phyloP scores from a whole-genome alignment of 2,888 invertebrate genomes.

The Chloromyia formosa region DNA sequence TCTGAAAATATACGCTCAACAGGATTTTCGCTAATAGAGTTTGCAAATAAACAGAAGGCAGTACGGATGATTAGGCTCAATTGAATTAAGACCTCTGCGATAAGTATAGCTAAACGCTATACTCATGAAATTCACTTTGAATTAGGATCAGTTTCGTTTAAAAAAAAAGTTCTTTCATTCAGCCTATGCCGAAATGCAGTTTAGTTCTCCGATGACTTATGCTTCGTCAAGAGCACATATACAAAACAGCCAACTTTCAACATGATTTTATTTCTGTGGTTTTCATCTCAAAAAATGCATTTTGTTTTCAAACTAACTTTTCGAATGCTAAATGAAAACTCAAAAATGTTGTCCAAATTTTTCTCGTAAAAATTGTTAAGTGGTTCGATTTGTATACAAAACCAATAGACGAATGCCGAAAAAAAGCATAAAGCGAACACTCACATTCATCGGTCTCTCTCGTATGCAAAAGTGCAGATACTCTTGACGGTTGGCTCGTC shows the following conservation, averaged over 20 bases:
- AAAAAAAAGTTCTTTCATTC: background rate
- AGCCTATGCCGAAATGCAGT: background rate
- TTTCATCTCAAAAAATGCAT: background rate
- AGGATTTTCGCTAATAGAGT: slow-evolving; percentile 3
- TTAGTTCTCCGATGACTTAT: background rate
- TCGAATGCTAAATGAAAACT: background rate
- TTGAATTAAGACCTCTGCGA: background rate
- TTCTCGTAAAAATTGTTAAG: slow-evolving; percentile 9
- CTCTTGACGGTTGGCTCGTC: background rate
- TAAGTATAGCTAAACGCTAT: background rate
- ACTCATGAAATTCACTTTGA: slow-evolving; percentile 27
- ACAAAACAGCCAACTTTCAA: too few relatives aligned
- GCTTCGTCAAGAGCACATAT: too few relatives aligned
- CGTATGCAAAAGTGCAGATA: slow-evolving; percentile 30
- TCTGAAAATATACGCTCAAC: background rate
- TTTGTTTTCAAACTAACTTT: slow-evolving; percentile 6
- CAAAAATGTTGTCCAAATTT: slow-evolving; percentile 4
- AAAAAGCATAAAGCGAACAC: too few relatives aligned
- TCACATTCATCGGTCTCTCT: too few relatives aligned
- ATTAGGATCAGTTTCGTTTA: slow-evolving; percentile 23
- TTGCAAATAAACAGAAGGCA: slow-evolving; percentile 36
- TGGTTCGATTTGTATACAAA: slow-evolving; percentile 16
- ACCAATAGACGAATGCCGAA: background rate
- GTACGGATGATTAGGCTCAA: slow-evolving; percentile 36
- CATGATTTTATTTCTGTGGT: too few relatives aligned